These are phyloP conservation scores for Bombus superbus DNA, from an alignment of 1,140 invertebrate species.

Conservation along the genomic window DNA sequence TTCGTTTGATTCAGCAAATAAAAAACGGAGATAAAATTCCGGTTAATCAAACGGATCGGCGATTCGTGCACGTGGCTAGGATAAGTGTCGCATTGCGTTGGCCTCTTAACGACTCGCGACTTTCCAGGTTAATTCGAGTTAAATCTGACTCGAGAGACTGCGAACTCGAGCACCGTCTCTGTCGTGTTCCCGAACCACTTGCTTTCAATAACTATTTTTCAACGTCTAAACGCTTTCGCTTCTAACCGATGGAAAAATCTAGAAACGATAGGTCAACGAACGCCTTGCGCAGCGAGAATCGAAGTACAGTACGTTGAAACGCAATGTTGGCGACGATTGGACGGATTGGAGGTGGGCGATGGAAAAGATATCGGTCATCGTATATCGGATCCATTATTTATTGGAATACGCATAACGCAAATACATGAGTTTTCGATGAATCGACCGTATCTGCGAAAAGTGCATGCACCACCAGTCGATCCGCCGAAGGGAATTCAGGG, in stretches of 20 bases:
- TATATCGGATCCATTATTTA: conserved; percentile 66
- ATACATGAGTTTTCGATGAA: conserved; percentile 61
- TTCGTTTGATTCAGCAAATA: not conserved
- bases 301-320: not conserved
- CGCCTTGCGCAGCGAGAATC: not conserved
- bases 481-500: conserved; percentile 55
- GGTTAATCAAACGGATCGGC: not conserved
- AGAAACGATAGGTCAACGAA: not conserved
- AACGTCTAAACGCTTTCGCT: no score
- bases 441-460: conserved; percentile 61
- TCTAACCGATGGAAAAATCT: not conserved
- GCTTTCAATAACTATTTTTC: no score
- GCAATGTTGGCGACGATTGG: not conserved
- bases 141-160: not conserved
- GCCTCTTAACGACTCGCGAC: not conserved
- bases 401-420: conserved; percentile 52
- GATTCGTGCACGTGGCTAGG: not conserved
- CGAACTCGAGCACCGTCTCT: no score
- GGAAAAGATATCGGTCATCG: conserved; percentile 37
- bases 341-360: not conserved
- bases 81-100: not conserved
- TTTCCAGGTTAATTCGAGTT: not conserved
- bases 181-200: not conserved
- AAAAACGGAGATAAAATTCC: conserved; percentile 9
- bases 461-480: conserved; percentile 57